A percentile compares a stretch with the other conserved stretches of the same genome.
These are phyloP conservation scores for Zaprionus lineosus DNA, from an alignment of 2,888 invertebrate genomes.

Conservation along the genomic window DNA sequence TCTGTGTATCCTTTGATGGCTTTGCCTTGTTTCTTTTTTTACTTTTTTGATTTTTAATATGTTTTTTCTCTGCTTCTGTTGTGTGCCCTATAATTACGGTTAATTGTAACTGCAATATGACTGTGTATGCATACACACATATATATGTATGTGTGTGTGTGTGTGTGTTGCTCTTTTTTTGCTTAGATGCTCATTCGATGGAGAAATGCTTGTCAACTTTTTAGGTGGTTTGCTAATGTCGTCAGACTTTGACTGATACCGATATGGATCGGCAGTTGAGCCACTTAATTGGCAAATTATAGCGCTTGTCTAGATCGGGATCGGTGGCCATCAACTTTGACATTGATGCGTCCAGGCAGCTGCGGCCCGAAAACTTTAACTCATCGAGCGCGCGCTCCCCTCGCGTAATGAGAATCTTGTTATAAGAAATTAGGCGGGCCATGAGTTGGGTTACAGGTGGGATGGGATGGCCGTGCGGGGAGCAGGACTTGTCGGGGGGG, in stretches of 20 bases:
- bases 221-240: constrained; percentile 54
- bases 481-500: not conserved
- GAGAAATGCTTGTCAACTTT: not conserved
- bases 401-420: constrained; percentile 71
- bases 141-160: not conserved
- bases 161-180: constrained; percentile 25
- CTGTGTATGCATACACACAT: not conserved
- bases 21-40: constrained; percentile 54
- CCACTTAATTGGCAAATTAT: constrained; percentile 75
- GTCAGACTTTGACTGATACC: constrained; percentile 48
- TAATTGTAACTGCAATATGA: constrained; percentile 53
- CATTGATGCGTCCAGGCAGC: constrained; percentile 70
- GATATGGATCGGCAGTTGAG: constrained; percentile 53
- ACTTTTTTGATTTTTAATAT: not conserved
- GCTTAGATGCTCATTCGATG: too few species aligned
- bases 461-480: not conserved
- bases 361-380: constrained; percentile 30
- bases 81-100: constrained; percentile 57
- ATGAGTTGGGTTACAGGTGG: not conserved
- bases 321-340: constrained; percentile 65
- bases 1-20: constrained; percentile 67
- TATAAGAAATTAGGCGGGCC: constrained; percentile 66
- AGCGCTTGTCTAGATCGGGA: constrained; percentile 71
- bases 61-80: constrained; percentile 23
- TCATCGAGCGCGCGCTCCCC: constrained; percentile 6